phyloP scores from a whole-genome alignment of 2,888 invertebrate species.

The Heliconius ismenius region DNA sequence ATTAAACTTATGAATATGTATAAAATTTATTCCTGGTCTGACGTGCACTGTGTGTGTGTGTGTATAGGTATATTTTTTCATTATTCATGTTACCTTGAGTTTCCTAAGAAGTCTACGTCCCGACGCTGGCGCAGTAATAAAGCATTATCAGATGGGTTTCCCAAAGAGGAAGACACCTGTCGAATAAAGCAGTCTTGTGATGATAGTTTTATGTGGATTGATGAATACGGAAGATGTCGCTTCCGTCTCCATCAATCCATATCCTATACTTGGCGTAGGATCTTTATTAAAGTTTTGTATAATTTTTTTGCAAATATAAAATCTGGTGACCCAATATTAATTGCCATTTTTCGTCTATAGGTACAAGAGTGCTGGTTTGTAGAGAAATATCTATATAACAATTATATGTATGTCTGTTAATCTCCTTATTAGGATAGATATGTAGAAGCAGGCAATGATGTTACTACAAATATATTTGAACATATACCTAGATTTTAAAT shows the following conservation, averaged over 20 bases:
- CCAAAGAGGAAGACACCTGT: constrained; percentile 52
- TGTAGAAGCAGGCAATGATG: no score
- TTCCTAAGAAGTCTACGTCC: constrained; percentile 51
- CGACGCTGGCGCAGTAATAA: constrained; percentile 51
- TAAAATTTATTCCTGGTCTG: constrained; percentile 7
- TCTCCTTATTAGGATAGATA: no score
- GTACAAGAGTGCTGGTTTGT: no score
- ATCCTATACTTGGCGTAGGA: not conserved
- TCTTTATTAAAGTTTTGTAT: no score
- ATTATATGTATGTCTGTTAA: no score
- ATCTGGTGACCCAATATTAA: no score
- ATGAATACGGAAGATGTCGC: not conserved
- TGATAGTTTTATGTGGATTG: constrained; percentile 12
- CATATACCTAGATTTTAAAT: no score
- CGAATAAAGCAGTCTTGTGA: constrained; percentile 32
- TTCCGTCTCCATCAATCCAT: not conserved
- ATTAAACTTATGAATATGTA: not conserved
- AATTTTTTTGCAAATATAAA: no score
- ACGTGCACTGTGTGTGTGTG: not conserved
- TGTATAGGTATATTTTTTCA: not conserved
- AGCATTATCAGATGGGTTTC: constrained; percentile 50
- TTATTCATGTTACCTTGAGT: constrained; percentile 50
- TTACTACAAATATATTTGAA: no score
- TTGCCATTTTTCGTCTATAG: no score
- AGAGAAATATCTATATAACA: no score